Evolutionary conservation across 2,888 invertebrate species (phyloP), one percentile per base, ranked within the genome.

Genomic region (Clunio marinus): DNA sequence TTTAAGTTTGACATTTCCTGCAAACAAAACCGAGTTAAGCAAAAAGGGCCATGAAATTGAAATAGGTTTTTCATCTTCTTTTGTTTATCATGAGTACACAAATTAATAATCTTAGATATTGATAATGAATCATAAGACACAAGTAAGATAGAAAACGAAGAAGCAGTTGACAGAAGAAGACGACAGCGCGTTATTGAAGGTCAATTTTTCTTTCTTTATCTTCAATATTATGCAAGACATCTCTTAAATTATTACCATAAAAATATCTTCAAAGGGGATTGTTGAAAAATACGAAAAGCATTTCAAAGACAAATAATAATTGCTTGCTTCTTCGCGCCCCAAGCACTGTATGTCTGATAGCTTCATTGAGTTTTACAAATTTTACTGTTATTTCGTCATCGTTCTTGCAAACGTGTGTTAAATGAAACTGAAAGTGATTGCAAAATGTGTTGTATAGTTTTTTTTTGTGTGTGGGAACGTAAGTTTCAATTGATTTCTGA

Each of bases 151-250:
- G n/a, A n/a, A n/a, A n/a, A n/a, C 10, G 41, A n/a, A n/a, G n/a
- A n/a, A n/a, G n/a, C n/a, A n/a, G n/a, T n/a, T n/a, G n/a, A n/a
- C n/a, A n/a, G n/a, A n/a, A 41, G 41, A 41, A 41, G 15, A 41
- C n/a, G 15, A 41, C 10, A 2, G 10, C 10, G 15, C 15, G 41
- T 15, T 10, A 41, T 2, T 41, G 41, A 41, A 41, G 41, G 41
- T 41, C 41, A 41, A 41, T 41, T 41, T 41, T 15, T n/a, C n/a
- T n/a, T 10, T 41, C 41, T 41, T 41, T 41, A 41, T 41, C 41
- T 41, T 41, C n/a, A n/a, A 5, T 5, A 10, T 41, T 41, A 41
- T 41, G 41, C 41, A 41, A 32, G 5, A 32, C 10, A 10, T 41
- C n/a, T 41, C 32, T 4, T 32, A n/a, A n/a, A 41, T 41, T 15